Conservation (phyloP, 2,797 vertebrate genomes). For the Ambastaia sidthimunki region DNA sequence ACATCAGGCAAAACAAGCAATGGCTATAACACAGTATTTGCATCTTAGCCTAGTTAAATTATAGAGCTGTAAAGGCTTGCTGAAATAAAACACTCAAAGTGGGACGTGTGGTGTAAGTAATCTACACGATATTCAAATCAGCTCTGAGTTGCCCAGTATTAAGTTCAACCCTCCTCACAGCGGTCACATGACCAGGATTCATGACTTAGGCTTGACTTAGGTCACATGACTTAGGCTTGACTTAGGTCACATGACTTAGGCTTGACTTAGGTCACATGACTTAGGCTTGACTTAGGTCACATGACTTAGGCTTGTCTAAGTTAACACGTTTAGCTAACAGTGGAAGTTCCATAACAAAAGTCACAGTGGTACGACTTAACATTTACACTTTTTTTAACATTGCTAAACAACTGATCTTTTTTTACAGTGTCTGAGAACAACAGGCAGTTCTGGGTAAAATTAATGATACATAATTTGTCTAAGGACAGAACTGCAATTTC, state of each 20-base stretch:
- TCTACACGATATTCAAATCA: slow-evolving; percentile 36
- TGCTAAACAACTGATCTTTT: too few species aligned
- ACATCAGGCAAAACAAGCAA: slow-evolving; percentile 16
- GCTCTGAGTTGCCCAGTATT: slow-evolving; percentile 11
- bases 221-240: too few species aligned
- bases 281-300: too few species aligned
- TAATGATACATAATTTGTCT: neutral
- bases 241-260: too few species aligned
- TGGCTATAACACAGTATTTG: slow-evolving; percentile 13
- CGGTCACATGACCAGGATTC: neutral
- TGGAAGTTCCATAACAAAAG: slow-evolving; percentile 53
- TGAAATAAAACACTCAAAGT: slow-evolving; percentile 21
- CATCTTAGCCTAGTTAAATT: neutral
- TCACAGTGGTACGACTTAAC: too few species aligned
- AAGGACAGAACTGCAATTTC: slow-evolving; percentile 43
- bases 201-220: too few species aligned
- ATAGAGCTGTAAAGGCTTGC: slow-evolving; percentile 8
- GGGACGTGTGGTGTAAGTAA: slow-evolving; percentile 1
- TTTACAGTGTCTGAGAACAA: too few species aligned
- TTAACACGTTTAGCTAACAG: slow-evolving; percentile 8
- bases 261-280: too few species aligned
- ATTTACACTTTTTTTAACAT: slow-evolving; percentile 25
- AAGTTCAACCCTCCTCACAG: slow-evolving; percentile 19
- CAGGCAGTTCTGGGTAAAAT: neutral
- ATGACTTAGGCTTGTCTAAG: neutral